These are phyloP conservation scores for Nomada goodeniana DNA, from an alignment of 2,888 invertebrate species.

Conservation along the genomic window DNA sequence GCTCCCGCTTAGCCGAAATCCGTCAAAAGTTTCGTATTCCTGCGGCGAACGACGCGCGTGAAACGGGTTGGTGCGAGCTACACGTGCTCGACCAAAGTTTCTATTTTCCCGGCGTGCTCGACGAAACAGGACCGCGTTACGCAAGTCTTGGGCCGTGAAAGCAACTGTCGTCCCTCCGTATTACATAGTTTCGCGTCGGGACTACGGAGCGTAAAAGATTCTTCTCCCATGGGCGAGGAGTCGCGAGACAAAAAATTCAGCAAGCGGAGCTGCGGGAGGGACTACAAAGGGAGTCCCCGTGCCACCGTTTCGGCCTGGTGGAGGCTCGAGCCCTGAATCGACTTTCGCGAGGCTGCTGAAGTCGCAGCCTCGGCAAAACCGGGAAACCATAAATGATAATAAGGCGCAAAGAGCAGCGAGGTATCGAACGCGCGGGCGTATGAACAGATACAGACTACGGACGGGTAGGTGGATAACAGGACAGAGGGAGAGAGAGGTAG, in stretches of 20 bases:
- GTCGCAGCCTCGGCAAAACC: slow-evolving; percentile 5
- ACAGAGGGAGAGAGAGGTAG: slow-evolving; percentile 70
- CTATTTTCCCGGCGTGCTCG: background rate
- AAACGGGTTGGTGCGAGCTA: slow-evolving; percentile 8
- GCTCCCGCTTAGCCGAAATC: too few species aligned
- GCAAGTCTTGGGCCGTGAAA: too few species aligned
- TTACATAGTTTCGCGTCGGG: too few species aligned
- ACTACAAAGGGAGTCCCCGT: background rate
- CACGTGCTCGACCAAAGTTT: background rate
- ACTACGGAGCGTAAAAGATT: background rate
- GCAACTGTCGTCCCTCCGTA: too few species aligned
- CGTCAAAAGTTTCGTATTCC: slow-evolving; percentile 14
- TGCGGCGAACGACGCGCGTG: background rate
- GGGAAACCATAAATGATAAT: slow-evolving; percentile 48
- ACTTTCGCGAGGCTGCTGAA: slow-evolving; percentile 2
- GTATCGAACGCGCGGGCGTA: slow-evolving; percentile 70
- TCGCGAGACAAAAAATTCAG: background rate
- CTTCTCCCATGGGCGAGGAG: background rate
- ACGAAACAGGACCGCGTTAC: slow-evolving; percentile 6
- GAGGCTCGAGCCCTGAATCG: background rate
- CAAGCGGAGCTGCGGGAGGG: background rate
- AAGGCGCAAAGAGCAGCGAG: slow-evolving; percentile 37
- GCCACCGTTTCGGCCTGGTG: background rate
- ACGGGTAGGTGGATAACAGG: slow-evolving; percentile 28
- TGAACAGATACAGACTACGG: too few species aligned